phyloP scores from a whole-genome alignment of 2,113 vertebrate species.

The Ochotona princeps region DNA sequence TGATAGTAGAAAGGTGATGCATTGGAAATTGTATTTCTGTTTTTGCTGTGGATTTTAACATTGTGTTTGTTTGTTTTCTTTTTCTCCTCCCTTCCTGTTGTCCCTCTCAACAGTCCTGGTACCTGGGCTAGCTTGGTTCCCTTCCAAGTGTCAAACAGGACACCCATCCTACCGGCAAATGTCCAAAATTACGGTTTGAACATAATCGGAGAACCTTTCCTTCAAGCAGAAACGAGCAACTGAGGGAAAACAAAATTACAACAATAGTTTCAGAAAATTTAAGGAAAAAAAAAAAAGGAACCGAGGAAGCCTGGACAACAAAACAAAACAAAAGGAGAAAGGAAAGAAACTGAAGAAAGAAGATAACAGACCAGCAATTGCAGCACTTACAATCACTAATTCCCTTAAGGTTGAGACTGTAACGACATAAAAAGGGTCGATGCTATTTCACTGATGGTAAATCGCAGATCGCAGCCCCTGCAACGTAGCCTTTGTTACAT shows the following conservation, averaged over 20 bases:
- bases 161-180: constrained; percentile 98
- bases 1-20: not conserved
- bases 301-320: constrained; percentile 79
- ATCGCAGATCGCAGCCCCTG: constrained; percentile 88
- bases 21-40: constrained; percentile 60
- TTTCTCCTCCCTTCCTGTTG: constrained; percentile 62
- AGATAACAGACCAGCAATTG: constrained; percentile 89
- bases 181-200: constrained; percentile 99
- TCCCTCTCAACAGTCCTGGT: constrained; percentile 95
- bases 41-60: constrained; percentile 74
- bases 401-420: constrained; percentile 87
- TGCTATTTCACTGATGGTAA: constrained; percentile 92
- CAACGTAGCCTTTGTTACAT: constrained; percentile 97
- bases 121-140: constrained; percentile 99
- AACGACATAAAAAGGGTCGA: constrained; percentile 88
- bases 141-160: constrained; percentile 99
- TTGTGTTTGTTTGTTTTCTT: constrained; percentile 62
- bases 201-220: constrained; percentile 99
- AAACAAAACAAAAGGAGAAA: constrained; percentile 77
- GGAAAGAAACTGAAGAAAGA: constrained; percentile 87
- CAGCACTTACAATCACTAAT: constrained; percentile 92
- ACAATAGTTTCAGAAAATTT: constrained; percentile 74
- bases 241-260: constrained; percentile 87
- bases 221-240: constrained; percentile 99
- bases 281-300: constrained; percentile 52